Conservation (phyloP, 2,888 invertebrate species). For the Morinoia aosen region DNA sequence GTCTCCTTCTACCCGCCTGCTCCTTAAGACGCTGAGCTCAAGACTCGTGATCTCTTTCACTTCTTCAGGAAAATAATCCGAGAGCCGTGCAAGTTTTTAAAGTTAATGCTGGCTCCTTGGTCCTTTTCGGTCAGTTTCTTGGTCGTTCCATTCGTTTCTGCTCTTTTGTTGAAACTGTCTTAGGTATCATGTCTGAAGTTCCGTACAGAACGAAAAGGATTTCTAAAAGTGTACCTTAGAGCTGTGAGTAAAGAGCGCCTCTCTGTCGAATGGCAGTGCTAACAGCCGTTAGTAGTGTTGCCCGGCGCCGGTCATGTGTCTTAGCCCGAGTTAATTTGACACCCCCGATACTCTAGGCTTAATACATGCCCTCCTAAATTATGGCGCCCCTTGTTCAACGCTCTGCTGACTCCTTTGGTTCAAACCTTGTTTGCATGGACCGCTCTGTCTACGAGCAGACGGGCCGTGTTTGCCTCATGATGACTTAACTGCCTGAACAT, state of each 20-base stretch:
- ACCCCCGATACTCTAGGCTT: slow-evolving; percentile 50
- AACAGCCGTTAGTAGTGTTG: slow-evolving; percentile 40
- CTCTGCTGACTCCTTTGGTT: slow-evolving; percentile 46
- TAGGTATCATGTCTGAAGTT: neutral
- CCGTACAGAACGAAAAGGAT: neutral
- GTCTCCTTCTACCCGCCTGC: neutral
- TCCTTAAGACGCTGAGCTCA: neutral
- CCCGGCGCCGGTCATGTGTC: slow-evolving; percentile 49
- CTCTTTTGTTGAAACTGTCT: neutral
- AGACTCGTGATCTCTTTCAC: slow-evolving; percentile 18
- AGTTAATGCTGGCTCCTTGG: neutral
- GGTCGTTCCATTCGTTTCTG: neutral
- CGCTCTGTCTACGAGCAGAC: slow-evolving; percentile 49
- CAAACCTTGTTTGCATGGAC: slow-evolving; percentile 46
- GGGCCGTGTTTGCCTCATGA: slow-evolving; percentile 43
- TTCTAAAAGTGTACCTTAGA: neutral
- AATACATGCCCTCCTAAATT: slow-evolving; percentile 52
- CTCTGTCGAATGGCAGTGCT: slow-evolving; percentile 14
- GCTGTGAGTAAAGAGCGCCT: neutral
- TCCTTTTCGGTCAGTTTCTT: neutral
- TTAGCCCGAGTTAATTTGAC: slow-evolving; percentile 49
- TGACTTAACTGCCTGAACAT: slow-evolving; percentile 48
- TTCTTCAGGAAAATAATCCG: neutral
- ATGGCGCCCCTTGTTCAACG: slow-evolving; percentile 51
- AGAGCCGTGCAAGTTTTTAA: neutral